Evolutionary conservation across 2,888 invertebrate species (phyloP).

Genomic region (Parascotia fuliginaria): DNA sequence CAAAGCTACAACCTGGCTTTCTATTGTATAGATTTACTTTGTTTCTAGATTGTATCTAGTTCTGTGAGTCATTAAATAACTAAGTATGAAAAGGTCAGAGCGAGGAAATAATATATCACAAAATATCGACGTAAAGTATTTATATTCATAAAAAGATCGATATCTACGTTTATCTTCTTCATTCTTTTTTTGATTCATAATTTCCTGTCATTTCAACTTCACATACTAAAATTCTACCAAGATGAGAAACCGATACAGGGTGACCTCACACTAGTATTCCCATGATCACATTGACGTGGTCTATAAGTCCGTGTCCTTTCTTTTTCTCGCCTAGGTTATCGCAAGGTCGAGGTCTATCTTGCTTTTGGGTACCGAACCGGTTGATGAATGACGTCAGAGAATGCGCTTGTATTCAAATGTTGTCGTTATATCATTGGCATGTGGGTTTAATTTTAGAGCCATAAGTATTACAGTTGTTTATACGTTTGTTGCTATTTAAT

Average conservation of each 20-base stretch:
- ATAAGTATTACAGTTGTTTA: not conserved
- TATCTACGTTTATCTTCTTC: too few relatives aligned
- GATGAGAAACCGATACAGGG: conserved; percentile 8
- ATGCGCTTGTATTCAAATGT: not conserved
- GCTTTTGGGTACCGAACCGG: conserved; percentile 27
- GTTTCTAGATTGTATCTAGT: too few relatives aligned
- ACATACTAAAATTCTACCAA: not conserved
- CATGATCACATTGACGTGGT: conserved; percentile 18
- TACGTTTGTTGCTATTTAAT: not conserved
- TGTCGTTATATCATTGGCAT: not conserved
- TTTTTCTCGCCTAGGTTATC: conserved; percentile 21
- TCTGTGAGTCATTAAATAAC: too few relatives aligned
- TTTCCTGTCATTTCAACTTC: not conserved
- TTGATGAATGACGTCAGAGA: conserved; percentile 30
- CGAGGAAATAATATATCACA: too few relatives aligned
- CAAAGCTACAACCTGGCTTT: too few relatives aligned
- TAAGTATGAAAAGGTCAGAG: too few relatives aligned
- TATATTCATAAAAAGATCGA: too few relatives aligned
- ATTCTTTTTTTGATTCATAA: too few relatives aligned
- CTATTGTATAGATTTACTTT: too few relatives aligned
- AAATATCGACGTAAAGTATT: too few relatives aligned
- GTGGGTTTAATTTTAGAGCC: not conserved
- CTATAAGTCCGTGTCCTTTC: conserved; percentile 21
- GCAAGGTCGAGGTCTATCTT: conserved; percentile 36
- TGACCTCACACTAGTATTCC: conserved; percentile 16